Conservation (phyloP, 2,113 vertebrate species). For the Nerophis lumbriciformis region DNA sequence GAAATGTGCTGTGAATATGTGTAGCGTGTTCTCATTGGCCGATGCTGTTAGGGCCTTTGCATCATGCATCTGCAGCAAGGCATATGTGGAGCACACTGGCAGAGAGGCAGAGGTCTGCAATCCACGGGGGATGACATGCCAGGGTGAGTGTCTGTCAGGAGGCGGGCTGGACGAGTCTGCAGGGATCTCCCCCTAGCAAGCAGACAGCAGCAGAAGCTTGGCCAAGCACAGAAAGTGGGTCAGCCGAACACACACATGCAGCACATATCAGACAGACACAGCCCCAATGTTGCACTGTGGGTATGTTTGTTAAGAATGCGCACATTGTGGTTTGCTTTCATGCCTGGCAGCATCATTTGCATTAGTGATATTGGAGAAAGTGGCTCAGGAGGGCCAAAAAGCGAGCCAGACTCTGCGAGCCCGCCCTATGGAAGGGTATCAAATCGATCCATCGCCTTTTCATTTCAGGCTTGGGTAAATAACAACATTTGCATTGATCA, state of each 20-base stretch:
- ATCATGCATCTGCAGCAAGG: constrained; percentile 44
- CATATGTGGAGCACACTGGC: constrained; percentile 27
- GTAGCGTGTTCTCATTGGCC: constrained; percentile 15
- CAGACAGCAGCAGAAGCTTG: constrained; percentile 61
- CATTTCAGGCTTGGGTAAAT: constrained; percentile 79
- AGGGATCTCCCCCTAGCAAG: constrained; percentile 69
- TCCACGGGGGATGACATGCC: constrained; percentile 62
- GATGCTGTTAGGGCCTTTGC: constrained; percentile 26
- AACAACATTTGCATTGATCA: constrained; percentile 78
- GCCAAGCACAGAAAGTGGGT: constrained; percentile 77
- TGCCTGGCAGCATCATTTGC: constrained; percentile 38
- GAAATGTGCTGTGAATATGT: constrained; percentile 57
- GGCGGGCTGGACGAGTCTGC: constrained; percentile 67
- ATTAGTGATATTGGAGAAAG: constrained; percentile 33
- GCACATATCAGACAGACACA: constrained; percentile 50
- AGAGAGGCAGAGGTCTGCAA: constrained; percentile 58
- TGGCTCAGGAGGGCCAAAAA: constrained; percentile 29
- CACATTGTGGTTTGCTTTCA: constrained; percentile 31
- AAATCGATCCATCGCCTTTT: constrained; percentile 76
- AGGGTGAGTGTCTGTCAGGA: constrained; percentile 71
- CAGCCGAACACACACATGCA: constrained; percentile 60
- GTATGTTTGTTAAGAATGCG: constrained; percentile 32
- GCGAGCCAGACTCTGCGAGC: constrained; percentile 56
- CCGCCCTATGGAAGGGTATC: constrained; percentile 68
- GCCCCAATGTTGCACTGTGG: constrained; percentile 57